Base-by-base conservation (phyloP, 2,888 invertebrate genomes). In the Drosophila atripex region DNA sequence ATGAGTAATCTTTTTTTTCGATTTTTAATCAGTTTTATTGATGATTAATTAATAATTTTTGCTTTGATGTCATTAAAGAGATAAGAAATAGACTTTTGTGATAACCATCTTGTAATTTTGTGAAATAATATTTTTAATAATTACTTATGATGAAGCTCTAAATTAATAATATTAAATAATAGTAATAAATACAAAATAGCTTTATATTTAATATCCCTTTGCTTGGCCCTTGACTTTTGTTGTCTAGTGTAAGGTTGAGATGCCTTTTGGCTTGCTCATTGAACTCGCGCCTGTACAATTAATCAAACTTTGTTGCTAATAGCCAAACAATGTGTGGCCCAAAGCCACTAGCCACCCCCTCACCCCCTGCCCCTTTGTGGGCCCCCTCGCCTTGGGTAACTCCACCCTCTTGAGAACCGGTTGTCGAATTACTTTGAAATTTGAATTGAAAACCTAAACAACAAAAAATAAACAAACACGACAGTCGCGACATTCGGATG, bases 251-350 rank as follows among this genome's bases (percentile, higher is more conserved):
- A 69, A 21, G 18, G 70, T 71, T 63, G 55, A 71, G 75, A 64
- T 75, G 66, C 57, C 75, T 58, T 66, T 68, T 71, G 80, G 61
- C 66, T 71, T 73, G 68, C 70, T 73, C 59, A 79, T 54, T 73
- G 47, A 54, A 69, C 63, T 61, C 59, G 66, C 66, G 73, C 28
- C 61, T 58, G 63, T 75, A 71, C 68, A 76, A 87, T 87, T 80
- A 87, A 87, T 80, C 82, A 80, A 85, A 85, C 82, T 68, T 78
- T 75, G 73, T 56, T 57, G 82, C 85, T 78, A 80, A 85, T 80
- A 75, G 66, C 69, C 35, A 80, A 87, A 79, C 79, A 82, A 80
- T 82, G 76, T 76, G 78, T 41, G 70, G 38, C 25, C 25, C 23
- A 32, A n/a, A 32, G 18, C 5, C 18, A 12, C 35, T 18, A 12